Conservation (phyloP, 2,797 vertebrate species). For the Gymnopithys bicolor region DNA sequence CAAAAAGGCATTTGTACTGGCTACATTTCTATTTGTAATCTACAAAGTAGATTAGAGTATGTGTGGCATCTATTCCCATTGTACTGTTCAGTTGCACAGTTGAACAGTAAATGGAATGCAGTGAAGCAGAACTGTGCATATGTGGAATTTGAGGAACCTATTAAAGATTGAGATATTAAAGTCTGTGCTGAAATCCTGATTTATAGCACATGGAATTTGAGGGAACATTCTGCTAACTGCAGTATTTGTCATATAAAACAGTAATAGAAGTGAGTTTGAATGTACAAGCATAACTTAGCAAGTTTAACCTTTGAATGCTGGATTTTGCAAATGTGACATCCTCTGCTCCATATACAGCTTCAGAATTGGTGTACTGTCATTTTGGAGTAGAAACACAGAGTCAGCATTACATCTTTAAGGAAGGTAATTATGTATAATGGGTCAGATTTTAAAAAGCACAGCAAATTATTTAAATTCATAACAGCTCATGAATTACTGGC, state of each 20-base stretch:
- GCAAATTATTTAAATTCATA: background rate
- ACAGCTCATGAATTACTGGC: background rate
- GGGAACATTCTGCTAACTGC: background rate
- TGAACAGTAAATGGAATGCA: background rate
- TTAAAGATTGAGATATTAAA: constrained; percentile 33
- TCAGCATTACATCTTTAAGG: background rate
- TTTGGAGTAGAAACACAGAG: background rate
- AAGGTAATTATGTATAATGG: background rate
- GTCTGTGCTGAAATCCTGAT: background rate
- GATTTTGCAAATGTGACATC: background rate
- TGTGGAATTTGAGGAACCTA: background rate
- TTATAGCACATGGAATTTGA: background rate
- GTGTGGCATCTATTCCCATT: background rate
- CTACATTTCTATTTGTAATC: background rate
- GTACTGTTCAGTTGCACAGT: background rate
- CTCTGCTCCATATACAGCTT: background rate
- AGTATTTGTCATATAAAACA: background rate
- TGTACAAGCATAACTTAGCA: background rate
- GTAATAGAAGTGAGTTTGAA: background rate
- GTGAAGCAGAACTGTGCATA: constrained; percentile 19
- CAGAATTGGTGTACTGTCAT: background rate
- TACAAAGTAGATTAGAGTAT: background rate
- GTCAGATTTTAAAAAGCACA: background rate
- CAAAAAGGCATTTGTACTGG: background rate
- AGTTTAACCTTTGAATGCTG: background rate